Conservation (phyloP, 2,888 invertebrate species). For the Ennomos fuscantarius region DNA sequence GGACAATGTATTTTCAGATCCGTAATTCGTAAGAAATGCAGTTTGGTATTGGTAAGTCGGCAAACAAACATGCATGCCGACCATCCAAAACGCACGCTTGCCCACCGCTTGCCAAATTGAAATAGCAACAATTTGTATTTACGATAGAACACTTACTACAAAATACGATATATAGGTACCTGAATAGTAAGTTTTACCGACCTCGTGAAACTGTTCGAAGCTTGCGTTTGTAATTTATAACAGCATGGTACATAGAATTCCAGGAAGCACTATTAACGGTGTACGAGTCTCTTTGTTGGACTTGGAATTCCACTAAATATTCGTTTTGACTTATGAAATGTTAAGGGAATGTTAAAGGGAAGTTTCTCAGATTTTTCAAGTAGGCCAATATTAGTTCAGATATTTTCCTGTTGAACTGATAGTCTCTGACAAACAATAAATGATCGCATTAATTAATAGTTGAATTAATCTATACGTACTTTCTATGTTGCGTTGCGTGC, state of each 20-base stretch:
- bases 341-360: too few species aligned
- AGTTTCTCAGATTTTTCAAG: too few species aligned
- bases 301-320: too few species aligned
- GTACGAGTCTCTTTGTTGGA: too few species aligned
- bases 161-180: conserved; percentile 1
- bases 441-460: conserved; percentile 4
- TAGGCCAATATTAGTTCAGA: neutral
- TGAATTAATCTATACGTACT: conserved; percentile 36
- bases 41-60: neutral
- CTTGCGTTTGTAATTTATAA: conserved; percentile 11
- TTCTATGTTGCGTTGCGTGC: conserved; percentile 55
- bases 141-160: neutral
- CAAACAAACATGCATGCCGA: conserved; percentile 1
- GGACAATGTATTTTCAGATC: conserved; percentile 11
- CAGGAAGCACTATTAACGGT: conserved; percentile 7
- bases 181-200: conserved; percentile 1
- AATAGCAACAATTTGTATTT: conserved; percentile 1
- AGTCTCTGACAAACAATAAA: neutral
- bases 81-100: too few species aligned
- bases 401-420: neutral
- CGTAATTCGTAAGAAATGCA: neutral
- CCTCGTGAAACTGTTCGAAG: conserved; percentile 16
- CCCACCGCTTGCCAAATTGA: neutral
- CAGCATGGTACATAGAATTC: conserved; percentile 12
- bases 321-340: too few species aligned